Percentiles rank a stretch among this genome's conserved stretches.
Conservation (phyloP, 2,888 invertebrate species). For the Ligdia adustata region DNA sequence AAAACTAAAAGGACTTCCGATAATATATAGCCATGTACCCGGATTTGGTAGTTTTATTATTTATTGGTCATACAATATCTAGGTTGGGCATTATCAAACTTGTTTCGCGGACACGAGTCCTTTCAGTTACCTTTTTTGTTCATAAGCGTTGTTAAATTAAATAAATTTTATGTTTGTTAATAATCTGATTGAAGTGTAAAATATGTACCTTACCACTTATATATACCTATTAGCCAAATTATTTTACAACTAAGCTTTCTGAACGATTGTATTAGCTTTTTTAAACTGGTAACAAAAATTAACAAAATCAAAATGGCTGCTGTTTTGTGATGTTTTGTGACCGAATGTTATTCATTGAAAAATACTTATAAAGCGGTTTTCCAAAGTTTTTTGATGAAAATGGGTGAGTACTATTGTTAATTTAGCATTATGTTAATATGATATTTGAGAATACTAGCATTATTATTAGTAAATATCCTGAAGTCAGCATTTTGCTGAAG, state of each 20-base stretch:
- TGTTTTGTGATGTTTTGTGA: conserved; percentile 68
- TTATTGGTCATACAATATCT: too few relatives aligned
- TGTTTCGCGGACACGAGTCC: too few relatives aligned
- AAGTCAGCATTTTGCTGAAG: neutral
- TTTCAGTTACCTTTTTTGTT: too few relatives aligned
- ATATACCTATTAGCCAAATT: too few relatives aligned
- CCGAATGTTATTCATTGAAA: conserved; percentile 66
- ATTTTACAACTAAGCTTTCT: neutral
- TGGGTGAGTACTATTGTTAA: conserved; percentile 63
- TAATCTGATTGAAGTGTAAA: too few relatives aligned
- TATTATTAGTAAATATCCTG: neutral
- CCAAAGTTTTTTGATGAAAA: conserved; percentile 44
- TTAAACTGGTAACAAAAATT: conserved; percentile 30
- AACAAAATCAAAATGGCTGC: conserved; percentile 70
- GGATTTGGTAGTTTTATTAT: too few relatives aligned
- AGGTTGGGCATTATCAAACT: too few relatives aligned
- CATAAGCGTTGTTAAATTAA: too few relatives aligned
- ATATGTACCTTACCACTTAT: too few relatives aligned
- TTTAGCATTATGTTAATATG: neutral
- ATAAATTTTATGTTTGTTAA: too few relatives aligned
- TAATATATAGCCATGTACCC: too few relatives aligned
- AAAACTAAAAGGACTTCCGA: too few relatives aligned
- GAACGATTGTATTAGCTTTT: conserved; percentile 4
- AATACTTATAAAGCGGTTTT: conserved; percentile 50
- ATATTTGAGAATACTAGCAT: neutral